Base-by-base conservation (phyloP, 1,140 invertebrate genomes). In the Musca vetustissima region DNA sequence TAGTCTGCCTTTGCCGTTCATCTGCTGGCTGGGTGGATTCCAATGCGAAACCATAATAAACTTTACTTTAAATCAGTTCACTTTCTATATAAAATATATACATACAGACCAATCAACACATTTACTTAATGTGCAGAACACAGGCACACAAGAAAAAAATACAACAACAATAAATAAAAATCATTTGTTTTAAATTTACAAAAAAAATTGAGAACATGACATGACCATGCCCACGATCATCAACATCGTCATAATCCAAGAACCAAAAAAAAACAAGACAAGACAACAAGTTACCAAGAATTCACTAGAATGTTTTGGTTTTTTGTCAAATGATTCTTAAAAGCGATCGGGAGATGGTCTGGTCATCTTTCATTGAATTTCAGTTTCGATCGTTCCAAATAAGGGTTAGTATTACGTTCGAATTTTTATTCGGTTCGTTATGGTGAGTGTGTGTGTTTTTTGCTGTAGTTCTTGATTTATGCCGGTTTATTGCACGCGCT, bases 61-160 rank as follows among this genome's bases (percentile, higher is more conserved):
- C 57, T 43, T n/a, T 61, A 61, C n/a, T 61, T 61, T 43, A 36
- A 61, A 61, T 43, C 57, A 61, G 57, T 61, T 61, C 57, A 61
- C 57, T 61, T 61, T 61, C 28, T 43, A n/a, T 36, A 11, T 19
- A 61, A 61, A 17, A 17, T n/a, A 28, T 22, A 7, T 32, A 2
- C 15, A 59, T 9, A n/a, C n/a, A 32, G n/a, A 61, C 8, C 9
- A 36, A 61, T 32, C 32, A 19, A 32, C 25, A 61, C 57, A 61
- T 61, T n/a, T 7, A 11, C 28, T 36, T 61, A 61, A 36, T 36
- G 36, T 36, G 19, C 19, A 19, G 19, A 36, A 17, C 57, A n/a
- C n/a, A n/a, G n/a, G n/a, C n/a, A n/a, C n/a, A n/a, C n/a, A n/a
- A n/a, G n/a, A n/a, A n/a, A n/a, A n/a, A n/a, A n/a, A n/a, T n/a